These are phyloP conservation scores for Dipodomys merriami DNA, from an alignment of 2,113 vertebrate genomes.

Conservation along the genomic window DNA sequence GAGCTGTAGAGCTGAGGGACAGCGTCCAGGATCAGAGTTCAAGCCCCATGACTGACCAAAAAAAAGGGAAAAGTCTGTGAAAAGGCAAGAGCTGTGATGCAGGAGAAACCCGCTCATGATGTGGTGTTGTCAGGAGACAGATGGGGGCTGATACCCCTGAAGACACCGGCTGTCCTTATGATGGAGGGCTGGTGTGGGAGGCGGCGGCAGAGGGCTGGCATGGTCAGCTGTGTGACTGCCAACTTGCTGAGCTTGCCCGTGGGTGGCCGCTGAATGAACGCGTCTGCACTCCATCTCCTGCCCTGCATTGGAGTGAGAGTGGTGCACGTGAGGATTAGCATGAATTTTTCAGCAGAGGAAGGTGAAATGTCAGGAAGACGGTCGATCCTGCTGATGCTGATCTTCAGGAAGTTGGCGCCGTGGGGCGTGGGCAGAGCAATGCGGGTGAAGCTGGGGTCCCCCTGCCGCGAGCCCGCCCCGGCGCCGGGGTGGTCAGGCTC, in stretches of 20 bases:
- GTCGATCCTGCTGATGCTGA: neutral
- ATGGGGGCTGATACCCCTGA: neutral
- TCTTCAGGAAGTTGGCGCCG: constrained; percentile 44
- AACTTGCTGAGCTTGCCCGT: neutral
- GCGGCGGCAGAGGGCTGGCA: neutral
- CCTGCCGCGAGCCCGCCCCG: neutral
- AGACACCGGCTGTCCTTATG: neutral
- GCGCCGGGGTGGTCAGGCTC: too few species aligned
- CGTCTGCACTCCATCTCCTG: constrained; percentile 2
- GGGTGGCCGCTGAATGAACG: constrained; percentile 36
- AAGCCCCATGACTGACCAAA: too few species aligned
- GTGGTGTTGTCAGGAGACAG: neutral
- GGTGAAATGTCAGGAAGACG: constrained; percentile 61
- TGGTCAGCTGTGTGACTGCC: neutral
- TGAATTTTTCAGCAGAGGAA: constrained; percentile 66
- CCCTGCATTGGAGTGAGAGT: neutral
- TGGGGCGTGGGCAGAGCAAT: constrained; percentile 24
- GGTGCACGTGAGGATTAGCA: neutral
- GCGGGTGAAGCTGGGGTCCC: neutral
- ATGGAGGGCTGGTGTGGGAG: neutral
- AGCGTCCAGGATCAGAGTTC: too few species aligned
- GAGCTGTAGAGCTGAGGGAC: too few species aligned
- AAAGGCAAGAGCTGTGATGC: neutral
- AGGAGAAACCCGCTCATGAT: rapidly evolving
- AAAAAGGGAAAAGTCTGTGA: neutral